Percentiles rank a stretch among this genome's conserved stretches.
These are phyloP conservation scores for Neopipo cinnamomea DNA, from an alignment of 2,113 vertebrate genomes.

Conservation along the genomic window DNA sequence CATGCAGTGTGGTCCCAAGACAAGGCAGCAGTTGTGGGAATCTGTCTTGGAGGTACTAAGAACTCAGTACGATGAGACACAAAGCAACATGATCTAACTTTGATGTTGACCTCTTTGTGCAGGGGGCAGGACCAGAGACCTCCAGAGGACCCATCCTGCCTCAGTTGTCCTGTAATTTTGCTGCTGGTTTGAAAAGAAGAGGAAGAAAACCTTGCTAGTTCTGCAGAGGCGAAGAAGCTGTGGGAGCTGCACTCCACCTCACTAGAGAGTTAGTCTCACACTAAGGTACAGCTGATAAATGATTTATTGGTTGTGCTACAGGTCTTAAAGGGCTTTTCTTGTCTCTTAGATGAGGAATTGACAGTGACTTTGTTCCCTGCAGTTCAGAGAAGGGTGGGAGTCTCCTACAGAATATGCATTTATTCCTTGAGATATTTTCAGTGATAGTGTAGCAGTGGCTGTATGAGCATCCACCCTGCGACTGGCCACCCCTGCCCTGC, in stretches of 20 bases:
- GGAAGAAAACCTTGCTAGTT: not conserved
- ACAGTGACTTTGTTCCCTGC: not conserved
- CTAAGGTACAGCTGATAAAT: not conserved
- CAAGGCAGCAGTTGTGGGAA: not conserved
- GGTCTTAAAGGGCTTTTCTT: not conserved
- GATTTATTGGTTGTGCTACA: not conserved
- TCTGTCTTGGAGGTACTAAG: not conserved
- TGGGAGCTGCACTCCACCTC: not conserved
- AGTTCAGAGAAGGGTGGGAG: not conserved
- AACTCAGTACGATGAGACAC: not conserved
- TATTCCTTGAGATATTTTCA: not conserved
- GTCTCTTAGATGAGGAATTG: not conserved
- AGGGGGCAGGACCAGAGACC: not conserved
- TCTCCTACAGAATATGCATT: accelerated
- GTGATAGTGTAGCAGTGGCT: not conserved
- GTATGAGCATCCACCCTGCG: accelerated
- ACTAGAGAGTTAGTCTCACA: not conserved
- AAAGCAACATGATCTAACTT: not conserved
- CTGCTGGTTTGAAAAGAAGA: not conserved
- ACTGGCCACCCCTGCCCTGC: not conserved
- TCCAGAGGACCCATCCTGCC: not conserved
- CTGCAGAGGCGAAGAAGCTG: not conserved
- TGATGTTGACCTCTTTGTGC: not conserved
- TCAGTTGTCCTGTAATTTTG: not conserved
- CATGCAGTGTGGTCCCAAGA: accelerated